Conservation (phyloP, 1,140 invertebrate genomes). For the Dysdera silvatica region DNA sequence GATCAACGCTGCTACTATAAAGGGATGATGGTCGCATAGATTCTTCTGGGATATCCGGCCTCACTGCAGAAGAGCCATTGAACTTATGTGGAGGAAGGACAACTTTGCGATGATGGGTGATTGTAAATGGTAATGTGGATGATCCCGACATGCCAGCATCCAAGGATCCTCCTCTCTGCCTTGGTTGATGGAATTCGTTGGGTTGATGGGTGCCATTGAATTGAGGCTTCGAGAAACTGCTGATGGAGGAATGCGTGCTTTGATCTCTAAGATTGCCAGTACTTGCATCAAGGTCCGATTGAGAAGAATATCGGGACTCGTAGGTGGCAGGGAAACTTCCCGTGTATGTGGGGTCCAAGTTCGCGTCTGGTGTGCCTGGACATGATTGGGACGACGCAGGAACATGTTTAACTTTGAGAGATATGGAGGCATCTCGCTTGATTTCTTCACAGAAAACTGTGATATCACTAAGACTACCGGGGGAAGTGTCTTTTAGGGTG, state of each 20-base stretch:
- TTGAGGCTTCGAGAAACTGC: too few relatives aligned
- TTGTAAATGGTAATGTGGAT: constrained; percentile 8
- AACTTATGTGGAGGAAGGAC: constrained; percentile 29
- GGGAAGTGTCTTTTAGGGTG: constrained; percentile 17
- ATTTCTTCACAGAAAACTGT: constrained; percentile 21
- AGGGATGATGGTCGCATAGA: constrained; percentile 16
- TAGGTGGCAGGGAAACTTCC: constrained; percentile 9
- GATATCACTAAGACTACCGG: constrained; percentile 24
- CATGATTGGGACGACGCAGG: constrained; percentile 2
- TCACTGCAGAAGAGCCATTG: background rate
- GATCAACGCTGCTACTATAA: constrained; percentile 4
- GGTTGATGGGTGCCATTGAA: constrained; percentile 3
- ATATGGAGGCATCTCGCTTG: constrained; percentile 1
- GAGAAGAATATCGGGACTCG: constrained; percentile 5
- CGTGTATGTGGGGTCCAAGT: background rate
- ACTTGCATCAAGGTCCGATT: too few relatives aligned
- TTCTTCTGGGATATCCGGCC: constrained; percentile 8
- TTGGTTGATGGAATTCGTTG: background rate
- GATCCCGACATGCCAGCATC: background rate
- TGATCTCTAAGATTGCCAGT: constrained; percentile 6
- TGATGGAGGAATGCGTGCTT: constrained; percentile 7
- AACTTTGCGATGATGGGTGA: constrained; percentile 29
- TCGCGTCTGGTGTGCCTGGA: constrained; percentile 8
- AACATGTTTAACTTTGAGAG: background rate
- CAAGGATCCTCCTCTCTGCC: background rate